phyloP scores from a whole-genome alignment of 53 echinoderm and acorn worm species.

The Hippasteria phrygiana region DNA sequence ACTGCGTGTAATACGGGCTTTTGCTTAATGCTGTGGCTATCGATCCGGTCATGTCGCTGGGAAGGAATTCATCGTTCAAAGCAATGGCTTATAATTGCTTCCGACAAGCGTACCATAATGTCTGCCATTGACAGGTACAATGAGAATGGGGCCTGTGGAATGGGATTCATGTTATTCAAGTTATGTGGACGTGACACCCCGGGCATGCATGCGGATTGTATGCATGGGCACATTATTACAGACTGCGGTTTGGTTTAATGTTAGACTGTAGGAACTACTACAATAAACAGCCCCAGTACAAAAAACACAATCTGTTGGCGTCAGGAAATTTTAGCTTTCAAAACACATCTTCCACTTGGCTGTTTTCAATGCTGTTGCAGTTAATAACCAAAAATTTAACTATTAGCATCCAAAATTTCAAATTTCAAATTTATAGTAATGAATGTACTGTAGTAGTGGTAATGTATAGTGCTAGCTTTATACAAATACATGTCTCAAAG shows the following conservation, averaged over 20 bases:
- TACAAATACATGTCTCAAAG: too few species aligned
- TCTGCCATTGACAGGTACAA: background rate
- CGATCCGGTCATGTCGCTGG: background rate
- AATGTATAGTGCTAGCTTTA: too few species aligned
- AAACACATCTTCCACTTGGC: too few species aligned
- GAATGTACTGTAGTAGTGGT: too few species aligned
- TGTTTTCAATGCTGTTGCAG: too few species aligned
- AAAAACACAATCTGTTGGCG: too few species aligned
- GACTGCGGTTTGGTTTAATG: background rate
- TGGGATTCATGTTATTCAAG: constrained; percentile 30
- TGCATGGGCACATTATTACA: background rate
- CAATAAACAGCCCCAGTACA: too few species aligned
- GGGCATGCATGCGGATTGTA: background rate
- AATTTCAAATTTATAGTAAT: too few species aligned
- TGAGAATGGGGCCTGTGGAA: background rate
- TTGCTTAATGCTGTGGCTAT: background rate
- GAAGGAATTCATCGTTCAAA: background rate
- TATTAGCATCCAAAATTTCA: too few species aligned
- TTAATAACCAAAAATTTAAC: too few species aligned
- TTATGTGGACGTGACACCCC: background rate
- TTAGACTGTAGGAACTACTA: background rate
- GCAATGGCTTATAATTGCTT: background rate
- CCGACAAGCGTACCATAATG: background rate
- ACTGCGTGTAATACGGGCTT: background rate
- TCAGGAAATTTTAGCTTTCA: too few species aligned